phyloP scores from a whole-genome alignment of 1,140 invertebrate genomes.

The Orchestia grillus region DNA sequence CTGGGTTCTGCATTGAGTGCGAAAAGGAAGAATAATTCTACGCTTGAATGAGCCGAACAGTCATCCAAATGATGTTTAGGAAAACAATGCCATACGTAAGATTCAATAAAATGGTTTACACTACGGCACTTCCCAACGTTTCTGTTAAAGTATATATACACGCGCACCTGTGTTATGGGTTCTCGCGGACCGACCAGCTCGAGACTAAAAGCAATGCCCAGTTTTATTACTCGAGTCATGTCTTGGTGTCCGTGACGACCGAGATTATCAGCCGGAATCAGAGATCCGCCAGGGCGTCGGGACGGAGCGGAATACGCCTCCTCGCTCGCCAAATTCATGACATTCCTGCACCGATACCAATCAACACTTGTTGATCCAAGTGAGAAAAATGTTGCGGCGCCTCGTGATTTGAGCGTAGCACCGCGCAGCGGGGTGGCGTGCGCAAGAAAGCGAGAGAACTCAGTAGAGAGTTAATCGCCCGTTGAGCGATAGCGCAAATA shows the following conservation, averaged over 20 bases:
- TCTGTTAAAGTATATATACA: too few species aligned
- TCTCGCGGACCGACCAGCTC: not conserved
- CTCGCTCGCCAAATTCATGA: not conserved
- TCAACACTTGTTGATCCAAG: conserved; percentile 42
- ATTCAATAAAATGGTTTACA: not conserved
- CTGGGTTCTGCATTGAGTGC: not conserved
- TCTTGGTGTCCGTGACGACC: not conserved
- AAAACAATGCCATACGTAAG: not conserved
- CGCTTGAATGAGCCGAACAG: not conserved
- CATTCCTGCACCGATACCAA: conserved; percentile 17
- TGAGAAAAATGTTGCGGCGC: not conserved
- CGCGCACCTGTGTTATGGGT: not conserved
- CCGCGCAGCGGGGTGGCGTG: not conserved
- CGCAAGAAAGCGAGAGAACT: not conserved
- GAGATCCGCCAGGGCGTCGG: not conserved
- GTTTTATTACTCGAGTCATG: not conserved
- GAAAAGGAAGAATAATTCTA: not conserved
- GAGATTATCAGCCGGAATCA: conserved; percentile 9
- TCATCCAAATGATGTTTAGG: not conserved
- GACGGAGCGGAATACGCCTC: not conserved
- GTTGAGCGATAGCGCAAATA: conserved; percentile 52
- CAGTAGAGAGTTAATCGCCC: not conserved
- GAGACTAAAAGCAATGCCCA: not conserved
- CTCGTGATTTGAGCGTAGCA: not conserved
- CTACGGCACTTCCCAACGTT: too few species aligned